Conservation (phyloP, 2,797 vertebrate genomes). For the Malurus leucopterus region DNA sequence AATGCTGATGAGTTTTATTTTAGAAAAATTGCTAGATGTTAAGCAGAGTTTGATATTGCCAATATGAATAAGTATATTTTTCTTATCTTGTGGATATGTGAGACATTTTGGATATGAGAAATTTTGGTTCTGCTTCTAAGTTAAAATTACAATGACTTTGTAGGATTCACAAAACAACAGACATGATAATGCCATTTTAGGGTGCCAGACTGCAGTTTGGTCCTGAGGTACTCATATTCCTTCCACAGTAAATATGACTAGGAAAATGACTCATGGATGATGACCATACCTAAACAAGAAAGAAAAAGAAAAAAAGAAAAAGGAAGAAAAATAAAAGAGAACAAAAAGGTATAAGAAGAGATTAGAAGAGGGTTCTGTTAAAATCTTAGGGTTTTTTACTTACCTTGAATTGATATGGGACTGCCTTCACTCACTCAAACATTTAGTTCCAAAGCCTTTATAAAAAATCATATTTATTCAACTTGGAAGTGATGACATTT, state of each 20-base stretch:
- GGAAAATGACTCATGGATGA: background rate
- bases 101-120: background rate
- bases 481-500: background rate
- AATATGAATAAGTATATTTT: background rate
- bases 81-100: background rate
- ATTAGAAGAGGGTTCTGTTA: background rate
- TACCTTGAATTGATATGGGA: background rate
- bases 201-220: background rate
- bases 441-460: background rate
- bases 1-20: background rate
- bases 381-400: background rate
- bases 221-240: background rate
- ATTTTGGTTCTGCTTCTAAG: background rate
- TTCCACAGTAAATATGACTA: background rate
- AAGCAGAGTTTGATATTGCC: background rate
- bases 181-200: background rate
- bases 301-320: background rate
- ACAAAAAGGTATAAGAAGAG: background rate
- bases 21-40: background rate
- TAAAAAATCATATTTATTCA: background rate
- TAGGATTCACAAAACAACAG: background rate
- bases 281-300: background rate
- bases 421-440: background rate
- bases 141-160: background rate
- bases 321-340: fast-evolving